Conservation (phyloP, 2,797 vertebrate species). For the Amazona ochrocephala region DNA sequence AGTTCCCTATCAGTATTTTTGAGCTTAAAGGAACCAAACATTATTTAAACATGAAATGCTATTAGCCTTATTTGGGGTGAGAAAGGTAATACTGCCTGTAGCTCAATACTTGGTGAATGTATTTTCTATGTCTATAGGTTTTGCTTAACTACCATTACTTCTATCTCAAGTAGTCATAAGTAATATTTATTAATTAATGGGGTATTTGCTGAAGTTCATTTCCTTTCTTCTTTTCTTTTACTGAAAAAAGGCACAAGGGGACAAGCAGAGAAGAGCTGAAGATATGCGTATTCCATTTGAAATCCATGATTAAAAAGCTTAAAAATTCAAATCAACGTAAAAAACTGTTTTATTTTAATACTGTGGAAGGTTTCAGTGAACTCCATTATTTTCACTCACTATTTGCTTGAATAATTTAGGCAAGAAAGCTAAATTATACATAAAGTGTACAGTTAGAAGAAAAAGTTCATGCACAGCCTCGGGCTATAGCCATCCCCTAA, state of each 20-base stretch:
- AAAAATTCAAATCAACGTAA: constrained; percentile 95
- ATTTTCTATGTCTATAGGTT: constrained; percentile 36
- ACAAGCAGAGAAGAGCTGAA: constrained; percentile 69
- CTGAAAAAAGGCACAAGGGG: constrained; percentile 59
- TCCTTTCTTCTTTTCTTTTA: constrained; percentile 69
- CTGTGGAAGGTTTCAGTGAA: constrained; percentile 94
- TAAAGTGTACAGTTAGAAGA: constrained; percentile 99
- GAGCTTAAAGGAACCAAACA: constrained; percentile 10
- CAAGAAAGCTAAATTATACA: constrained; percentile 98
- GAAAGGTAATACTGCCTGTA: neutral
- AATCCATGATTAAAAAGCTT: constrained; percentile 85
- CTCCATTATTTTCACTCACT: constrained; percentile 98
- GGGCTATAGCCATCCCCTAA: constrained; percentile 95
- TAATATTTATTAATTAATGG: constrained; percentile 74
- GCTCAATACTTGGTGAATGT: neutral
- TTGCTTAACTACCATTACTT: constrained; percentile 44
- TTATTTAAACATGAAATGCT: neutral
- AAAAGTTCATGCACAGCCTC: constrained; percentile 96
- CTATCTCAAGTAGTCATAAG: constrained; percentile 53
- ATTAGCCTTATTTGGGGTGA: neutral
- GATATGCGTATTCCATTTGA: constrained; percentile 81
- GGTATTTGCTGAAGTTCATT: constrained; percentile 67
- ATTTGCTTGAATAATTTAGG: constrained; percentile 99
- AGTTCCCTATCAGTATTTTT: neutral
- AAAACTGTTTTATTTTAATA: constrained; percentile 92